Conservation (phyloP, 2,888 invertebrate genomes). For the Epinotia brunnichana region DNA sequence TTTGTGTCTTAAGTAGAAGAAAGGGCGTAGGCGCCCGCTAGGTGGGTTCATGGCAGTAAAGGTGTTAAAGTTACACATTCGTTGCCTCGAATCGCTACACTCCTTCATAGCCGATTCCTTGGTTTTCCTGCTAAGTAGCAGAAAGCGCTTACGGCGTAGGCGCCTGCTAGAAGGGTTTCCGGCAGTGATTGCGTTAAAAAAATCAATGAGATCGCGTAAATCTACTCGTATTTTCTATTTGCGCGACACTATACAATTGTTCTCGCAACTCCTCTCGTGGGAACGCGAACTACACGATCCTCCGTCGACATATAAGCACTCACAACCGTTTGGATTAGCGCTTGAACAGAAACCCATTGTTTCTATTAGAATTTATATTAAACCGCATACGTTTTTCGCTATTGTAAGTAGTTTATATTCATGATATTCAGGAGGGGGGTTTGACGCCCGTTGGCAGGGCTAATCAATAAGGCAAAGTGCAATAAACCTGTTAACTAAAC, state of each 20-base stretch:
- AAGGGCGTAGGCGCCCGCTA: too few relatives aligned
- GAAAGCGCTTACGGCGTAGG: too few relatives aligned
- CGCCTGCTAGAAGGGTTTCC: too few relatives aligned
- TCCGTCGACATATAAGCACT: not conserved
- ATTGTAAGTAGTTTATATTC: constrained; percentile 22
- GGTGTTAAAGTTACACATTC: too few relatives aligned
- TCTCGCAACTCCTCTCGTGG: too few relatives aligned
- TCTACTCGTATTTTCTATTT: not conserved
- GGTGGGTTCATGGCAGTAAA: too few relatives aligned
- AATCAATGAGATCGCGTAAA: not conserved
- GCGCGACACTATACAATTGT: too few relatives aligned
- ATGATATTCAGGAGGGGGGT: constrained; percentile 30
- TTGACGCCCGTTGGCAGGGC: constrained; percentile 13
- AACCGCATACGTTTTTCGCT: constrained; percentile 5
- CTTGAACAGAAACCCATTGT: not conserved
- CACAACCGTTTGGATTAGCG: not conserved
- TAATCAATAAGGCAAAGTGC: constrained; percentile 36
- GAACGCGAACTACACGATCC: not conserved
- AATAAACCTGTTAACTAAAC: constrained; percentile 16
- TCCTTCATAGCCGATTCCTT: too few relatives aligned
- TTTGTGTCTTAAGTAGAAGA: too few relatives aligned
- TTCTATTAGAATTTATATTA: not conserved
- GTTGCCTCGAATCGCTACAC: too few relatives aligned
- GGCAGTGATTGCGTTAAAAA: too few relatives aligned
- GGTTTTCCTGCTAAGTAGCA: too few relatives aligned